Conservation (phyloP, 1,140 invertebrate genomes). For the Arion vulgaris region DNA sequence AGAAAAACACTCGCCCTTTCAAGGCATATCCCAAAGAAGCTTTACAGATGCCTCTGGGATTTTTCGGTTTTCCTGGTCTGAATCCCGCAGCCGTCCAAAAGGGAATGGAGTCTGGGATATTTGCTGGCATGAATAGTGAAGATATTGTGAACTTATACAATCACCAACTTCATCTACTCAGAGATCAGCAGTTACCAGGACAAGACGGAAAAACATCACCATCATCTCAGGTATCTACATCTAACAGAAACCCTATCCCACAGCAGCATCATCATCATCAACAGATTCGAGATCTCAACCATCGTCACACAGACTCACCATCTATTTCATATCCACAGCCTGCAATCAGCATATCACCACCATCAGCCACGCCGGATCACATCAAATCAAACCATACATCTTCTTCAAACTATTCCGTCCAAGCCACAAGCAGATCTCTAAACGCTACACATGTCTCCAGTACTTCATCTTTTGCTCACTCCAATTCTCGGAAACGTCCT, state of each 20-base stretch:
- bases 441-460: constrained; percentile 29
- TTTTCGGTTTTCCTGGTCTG: constrained; percentile 47
- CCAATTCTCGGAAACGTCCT: constrained; percentile 34
- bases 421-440: not conserved
- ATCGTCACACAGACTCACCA: not conserved
- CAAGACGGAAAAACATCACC: not conserved
- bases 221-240: not conserved
- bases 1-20: constrained; percentile 77
- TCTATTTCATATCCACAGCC: not conserved
- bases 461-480: constrained; percentile 20
- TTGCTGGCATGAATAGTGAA: not conserved
- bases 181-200: not conserved
- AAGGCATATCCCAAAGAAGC: constrained; percentile 82
- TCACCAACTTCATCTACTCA: not conserved
- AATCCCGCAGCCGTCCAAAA: constrained; percentile 19
- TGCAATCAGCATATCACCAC: not conserved
- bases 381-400: not conserved
- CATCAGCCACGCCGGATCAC: not conserved
- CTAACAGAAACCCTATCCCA: not conserved
- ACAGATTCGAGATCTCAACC: not conserved
- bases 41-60: constrained; percentile 75
- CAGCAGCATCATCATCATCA: not conserved
- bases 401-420: not conserved
- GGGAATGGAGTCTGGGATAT: constrained; percentile 22
- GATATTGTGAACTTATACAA: not conserved